Evolutionary conservation across 2,888 invertebrate genomes (phyloP), one percentile per base, ranked within the genome.

Genomic region (Psylliodes chrysocephalus): DNA sequence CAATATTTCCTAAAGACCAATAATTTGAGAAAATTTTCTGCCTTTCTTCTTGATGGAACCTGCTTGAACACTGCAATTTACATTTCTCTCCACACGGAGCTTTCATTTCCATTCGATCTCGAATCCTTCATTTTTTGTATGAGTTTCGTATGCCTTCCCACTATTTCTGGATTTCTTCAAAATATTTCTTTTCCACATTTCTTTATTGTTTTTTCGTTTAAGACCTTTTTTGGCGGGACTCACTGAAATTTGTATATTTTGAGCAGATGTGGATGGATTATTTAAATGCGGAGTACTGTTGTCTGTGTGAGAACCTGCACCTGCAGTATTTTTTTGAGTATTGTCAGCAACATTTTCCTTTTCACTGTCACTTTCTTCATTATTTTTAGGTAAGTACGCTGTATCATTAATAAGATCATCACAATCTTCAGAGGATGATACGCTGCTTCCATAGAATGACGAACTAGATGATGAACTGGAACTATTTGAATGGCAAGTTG

Each of bases 81-180:
- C 55, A 55, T 8, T 42, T 55, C 15, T 44, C 40, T 18, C 42
- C 19, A 35, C 53, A 53, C 6, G 55, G 10, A 8, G 55, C 2
- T 44, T 55, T 49, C 22, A 55, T 44, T 44, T 10, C 19, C 8
- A 17, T 55, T 18, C 17, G n/a, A 44, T 28, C 44, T 15, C 19
- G 40, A 42, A 4, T 17, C 17, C 7, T 55, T 46, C 18, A 12
- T 18, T n/a, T n/a, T n/a, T n/a, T n/a, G n/a, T n/a, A n/a, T n/a
- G n/a, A n/a, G n/a, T n/a, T n/a, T n/a, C n/a, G 25, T 55, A 44
- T n/a, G 22, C 42, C 19, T 55, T 22, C 1, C 44, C 55, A 55
- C 8, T 17, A 55, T 44, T 55, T 44, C 19, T 40, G 10, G 1
- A 19, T 25, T 12, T 8, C n/a, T 55, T 55, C 18, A 42, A 42